Conservation (phyloP, 2,113 vertebrate species). For the Lynx canadensis region DNA sequence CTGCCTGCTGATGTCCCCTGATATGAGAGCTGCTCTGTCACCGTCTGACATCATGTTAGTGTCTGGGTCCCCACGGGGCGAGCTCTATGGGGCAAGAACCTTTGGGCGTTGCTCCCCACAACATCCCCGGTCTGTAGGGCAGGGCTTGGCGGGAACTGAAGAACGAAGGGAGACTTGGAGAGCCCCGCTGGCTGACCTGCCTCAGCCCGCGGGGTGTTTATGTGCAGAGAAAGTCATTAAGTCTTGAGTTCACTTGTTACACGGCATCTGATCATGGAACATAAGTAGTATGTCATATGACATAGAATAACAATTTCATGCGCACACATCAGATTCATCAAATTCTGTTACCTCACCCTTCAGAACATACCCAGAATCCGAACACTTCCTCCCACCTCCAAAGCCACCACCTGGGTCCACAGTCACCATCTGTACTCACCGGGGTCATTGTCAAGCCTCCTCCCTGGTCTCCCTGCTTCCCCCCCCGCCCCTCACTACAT, state of each 20-base stretch:
- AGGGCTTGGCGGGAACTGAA: background rate
- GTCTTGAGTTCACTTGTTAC: background rate
- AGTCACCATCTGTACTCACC: background rate
- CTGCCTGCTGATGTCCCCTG: background rate
- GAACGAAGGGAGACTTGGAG: background rate
- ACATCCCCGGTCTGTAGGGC: too few species aligned
- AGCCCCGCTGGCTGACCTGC: background rate
- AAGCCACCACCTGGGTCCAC: background rate
- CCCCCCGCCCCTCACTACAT: background rate
- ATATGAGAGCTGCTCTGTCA: background rate
- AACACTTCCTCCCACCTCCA: background rate
- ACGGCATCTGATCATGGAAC: background rate
- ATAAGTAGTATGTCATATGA: background rate
- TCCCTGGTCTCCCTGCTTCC: background rate
- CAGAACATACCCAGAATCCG: background rate
- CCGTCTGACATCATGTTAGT: background rate
- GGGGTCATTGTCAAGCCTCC: too few species aligned
- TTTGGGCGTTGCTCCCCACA: background rate
- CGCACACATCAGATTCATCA: background rate
- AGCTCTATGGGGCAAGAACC: background rate
- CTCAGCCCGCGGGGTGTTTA: too few species aligned
- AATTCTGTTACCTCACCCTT: background rate
- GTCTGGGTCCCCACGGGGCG: background rate
- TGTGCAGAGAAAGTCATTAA: background rate
- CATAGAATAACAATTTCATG: background rate